Conservation (phyloP, 2,797 vertebrate species). For the Ctenosaura bakeri region DNA sequence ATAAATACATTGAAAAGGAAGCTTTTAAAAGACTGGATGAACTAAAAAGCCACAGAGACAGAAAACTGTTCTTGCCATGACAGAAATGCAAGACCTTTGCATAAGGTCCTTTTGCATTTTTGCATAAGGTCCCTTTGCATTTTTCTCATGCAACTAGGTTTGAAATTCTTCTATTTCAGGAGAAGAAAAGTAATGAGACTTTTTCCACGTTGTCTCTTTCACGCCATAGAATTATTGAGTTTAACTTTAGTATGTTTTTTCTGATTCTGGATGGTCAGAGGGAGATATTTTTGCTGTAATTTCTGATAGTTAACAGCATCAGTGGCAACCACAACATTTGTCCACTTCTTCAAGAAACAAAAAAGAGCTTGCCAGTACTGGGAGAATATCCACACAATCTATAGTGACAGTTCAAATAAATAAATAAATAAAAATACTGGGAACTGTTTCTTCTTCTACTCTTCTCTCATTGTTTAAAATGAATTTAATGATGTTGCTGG, state of each 20-base stretch:
- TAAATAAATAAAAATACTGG: too few species aligned
- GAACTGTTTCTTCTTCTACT: too few species aligned
- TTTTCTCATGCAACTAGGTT: neutral
- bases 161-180: neutral
- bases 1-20: constrained; percentile 64
- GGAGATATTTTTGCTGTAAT: neutral
- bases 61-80: constrained; percentile 17
- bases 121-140: too few species aligned
- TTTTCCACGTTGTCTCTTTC: neutral
- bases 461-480: too few species aligned
- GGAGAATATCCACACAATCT: too few species aligned
- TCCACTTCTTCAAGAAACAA: neutral
- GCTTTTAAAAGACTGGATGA: neutral
- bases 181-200: neutral
- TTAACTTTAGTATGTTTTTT: neutral
- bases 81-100: neutral
- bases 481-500: too few species aligned
- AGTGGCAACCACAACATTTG: too few species aligned
- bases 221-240: neutral
- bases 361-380: neutral
- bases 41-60: constrained; percentile 28
- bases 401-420: too few species aligned
- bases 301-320: neutral
- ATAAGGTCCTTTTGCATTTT: too few species aligned
- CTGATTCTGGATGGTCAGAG: neutral